Base-by-base conservation (phyloP, 2,113 vertebrate species). In the Zosterops borbonicus region DNA sequence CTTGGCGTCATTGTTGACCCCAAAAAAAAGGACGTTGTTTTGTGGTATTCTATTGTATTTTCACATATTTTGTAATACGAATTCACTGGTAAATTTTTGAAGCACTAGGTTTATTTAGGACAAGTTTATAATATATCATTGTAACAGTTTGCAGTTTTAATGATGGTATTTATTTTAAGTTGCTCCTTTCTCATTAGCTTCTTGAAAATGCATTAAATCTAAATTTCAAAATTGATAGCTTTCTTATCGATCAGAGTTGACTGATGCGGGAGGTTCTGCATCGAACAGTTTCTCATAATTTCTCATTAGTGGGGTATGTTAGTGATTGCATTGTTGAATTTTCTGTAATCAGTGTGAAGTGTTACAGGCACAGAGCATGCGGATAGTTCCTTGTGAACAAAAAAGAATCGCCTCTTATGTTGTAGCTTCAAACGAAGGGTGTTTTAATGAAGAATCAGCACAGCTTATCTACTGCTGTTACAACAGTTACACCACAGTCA, bases 181-280 rank as follows among this genome's bases (percentile, higher is more conserved):
- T 92, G 92, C 96, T 97, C 97, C 92, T 97, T 95, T 96, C 96
- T 97, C 92, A 97, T 91, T 93, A 97, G 95, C 96, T 97, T 96
- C 94, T 96, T 96, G 96, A 88, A 96, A 96, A 97, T 50, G 86
- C 95, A 97, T 96, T 97, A 97, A 97, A 97, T 95, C 93, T 95
- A 92, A 96, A 96, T 94, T 97, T 95, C 91, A 83, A 94, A 94
- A 89, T 90, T 27, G 96, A 93, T 95, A 97, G 95, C 94, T 94
- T 93, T 93, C 95, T 87, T 92, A 96, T 96, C 90, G 87, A 96
- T 96, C 93, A 87, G 95, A 95, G 68, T 96, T 84, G 95, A 96
- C 96, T 80, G 96, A 60, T 96, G 97, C 87, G 21, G 96, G 52
- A 87, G 94, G 56, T 93, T 96, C 89, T 79, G 92, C 94, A 68